phyloP scores from a whole-genome alignment of 2,113 vertebrate genomes.

The Eleginops maclovinus region DNA sequence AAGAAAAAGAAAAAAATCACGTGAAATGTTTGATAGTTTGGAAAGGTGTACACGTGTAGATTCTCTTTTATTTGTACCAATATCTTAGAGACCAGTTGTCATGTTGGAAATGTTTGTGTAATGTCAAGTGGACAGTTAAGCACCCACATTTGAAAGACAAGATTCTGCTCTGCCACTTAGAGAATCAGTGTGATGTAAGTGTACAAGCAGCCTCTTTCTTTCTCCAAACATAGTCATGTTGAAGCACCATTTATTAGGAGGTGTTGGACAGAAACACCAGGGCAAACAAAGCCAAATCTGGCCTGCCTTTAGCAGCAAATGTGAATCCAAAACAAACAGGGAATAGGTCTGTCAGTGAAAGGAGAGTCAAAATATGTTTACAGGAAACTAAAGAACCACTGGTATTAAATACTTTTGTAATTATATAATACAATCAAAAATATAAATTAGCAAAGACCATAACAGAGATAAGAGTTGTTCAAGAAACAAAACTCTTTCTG shows the following conservation, averaged over 20 bases:
- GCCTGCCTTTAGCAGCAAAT: slow-evolving; percentile 11
- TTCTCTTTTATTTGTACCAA: background rate
- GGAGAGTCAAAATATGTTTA: background rate
- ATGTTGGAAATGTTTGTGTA: slow-evolving; percentile 3
- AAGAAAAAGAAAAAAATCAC: background rate
- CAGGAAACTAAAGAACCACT: background rate
- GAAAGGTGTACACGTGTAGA: background rate
- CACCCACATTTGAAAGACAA: background rate
- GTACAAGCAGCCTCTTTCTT: slow-evolving; percentile 24
- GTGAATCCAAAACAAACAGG: slow-evolving; percentile 44
- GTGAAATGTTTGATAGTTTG: background rate
- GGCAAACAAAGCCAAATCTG: slow-evolving; percentile 30
- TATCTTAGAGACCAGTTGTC: background rate
- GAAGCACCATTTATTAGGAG: slow-evolving; percentile 18
- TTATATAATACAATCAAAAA: background rate
- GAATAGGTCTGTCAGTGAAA: background rate
- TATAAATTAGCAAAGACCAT: background rate
- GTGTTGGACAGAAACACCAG: slow-evolving; percentile 40
- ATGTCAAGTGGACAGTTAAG: background rate
- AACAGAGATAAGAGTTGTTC: background rate
- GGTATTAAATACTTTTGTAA: background rate
- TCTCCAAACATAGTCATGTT: slow-evolving; percentile 70
- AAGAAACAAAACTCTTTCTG: background rate
- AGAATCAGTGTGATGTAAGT: slow-evolving; percentile 12
- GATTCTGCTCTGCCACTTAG: slow-evolving; percentile 13